Conservation (phyloP, 2,888 invertebrate species). For the Hemistola chrysoprasaria region DNA sequence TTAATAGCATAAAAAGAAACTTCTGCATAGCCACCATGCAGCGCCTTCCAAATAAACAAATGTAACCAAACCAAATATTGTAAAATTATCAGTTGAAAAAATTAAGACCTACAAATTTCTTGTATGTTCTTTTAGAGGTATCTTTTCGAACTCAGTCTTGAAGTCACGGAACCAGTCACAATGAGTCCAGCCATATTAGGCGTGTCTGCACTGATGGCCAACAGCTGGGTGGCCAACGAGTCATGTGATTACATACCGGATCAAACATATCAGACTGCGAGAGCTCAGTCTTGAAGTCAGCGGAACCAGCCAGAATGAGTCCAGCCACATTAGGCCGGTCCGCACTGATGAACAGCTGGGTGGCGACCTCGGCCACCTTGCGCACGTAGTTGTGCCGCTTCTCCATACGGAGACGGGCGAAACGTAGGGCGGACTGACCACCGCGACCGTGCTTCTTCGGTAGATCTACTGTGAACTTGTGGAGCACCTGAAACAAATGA, state of each 20-base stretch:
- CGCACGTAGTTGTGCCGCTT: constrained; percentile 99
- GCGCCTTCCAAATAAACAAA: too few species aligned
- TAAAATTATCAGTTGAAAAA: too few species aligned
- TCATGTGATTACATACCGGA: constrained; percentile 85
- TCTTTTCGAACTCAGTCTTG: constrained; percentile 99
- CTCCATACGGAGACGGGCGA: constrained; percentile 99
- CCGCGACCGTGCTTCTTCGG: constrained; percentile 99
- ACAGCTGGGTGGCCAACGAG: background rate
- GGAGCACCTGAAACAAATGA: constrained; percentile 85
- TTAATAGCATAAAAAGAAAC: too few species aligned
- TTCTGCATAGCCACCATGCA: too few species aligned
- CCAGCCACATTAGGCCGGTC: constrained; percentile 99
- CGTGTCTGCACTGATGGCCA: background rate
- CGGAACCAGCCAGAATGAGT: constrained; percentile 98
- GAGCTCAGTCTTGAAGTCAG: constrained; percentile 99
- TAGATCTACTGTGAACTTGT: constrained; percentile 98
- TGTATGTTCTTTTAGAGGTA: too few species aligned
- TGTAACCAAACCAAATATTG: too few species aligned
- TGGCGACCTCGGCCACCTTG: constrained; percentile 93
- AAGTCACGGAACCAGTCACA: constrained; percentile 99
- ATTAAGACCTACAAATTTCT: too few species aligned
- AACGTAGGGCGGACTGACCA: constrained; percentile 99
- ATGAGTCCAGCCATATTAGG: constrained; percentile 99
- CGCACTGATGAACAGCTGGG: constrained; percentile 97
- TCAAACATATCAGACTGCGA: constrained; percentile 99